Percentiles rank a stretch among this genome's conserved stretches.
phyloP scores from a whole-genome alignment of 2,113 vertebrate genomes.

The Acrocephalus arundinaceus region DNA sequence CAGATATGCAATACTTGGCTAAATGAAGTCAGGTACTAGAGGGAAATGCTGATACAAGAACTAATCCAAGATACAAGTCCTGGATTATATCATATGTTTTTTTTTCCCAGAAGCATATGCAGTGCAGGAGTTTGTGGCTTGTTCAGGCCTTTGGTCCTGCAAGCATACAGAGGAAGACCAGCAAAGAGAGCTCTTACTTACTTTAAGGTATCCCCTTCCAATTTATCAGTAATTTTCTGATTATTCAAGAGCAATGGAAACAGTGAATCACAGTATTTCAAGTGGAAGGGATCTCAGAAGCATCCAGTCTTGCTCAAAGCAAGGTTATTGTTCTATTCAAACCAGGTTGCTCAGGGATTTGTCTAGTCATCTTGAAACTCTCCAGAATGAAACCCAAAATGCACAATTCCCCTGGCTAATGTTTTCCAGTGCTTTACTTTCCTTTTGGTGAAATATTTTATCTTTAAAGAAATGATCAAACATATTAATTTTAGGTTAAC shows the following conservation, averaged over 20 bases:
- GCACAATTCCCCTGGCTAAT: background rate
- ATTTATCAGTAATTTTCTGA: background rate
- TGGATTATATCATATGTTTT: background rate
- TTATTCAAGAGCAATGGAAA: background rate
- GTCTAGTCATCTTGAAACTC: background rate
- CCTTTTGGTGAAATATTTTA: background rate
- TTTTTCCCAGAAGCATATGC: background rate
- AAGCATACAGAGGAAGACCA: background rate
- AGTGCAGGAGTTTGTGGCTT: background rate
- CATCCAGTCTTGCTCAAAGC: background rate
- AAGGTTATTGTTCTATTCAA: background rate
- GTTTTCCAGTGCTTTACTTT: background rate
- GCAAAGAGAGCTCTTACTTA: background rate
- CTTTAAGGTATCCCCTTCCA: background rate
- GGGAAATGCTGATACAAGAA: background rate
- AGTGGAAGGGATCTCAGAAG: background rate
- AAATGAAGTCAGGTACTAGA: background rate
- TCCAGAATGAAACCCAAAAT: background rate
- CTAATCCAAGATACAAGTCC: background rate
- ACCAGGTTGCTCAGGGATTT: background rate
- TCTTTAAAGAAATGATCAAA: background rate
- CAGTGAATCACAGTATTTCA: background rate
- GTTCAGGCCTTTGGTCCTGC: background rate
- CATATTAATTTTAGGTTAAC: background rate
- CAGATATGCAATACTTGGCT: background rate